These are phyloP conservation scores for Spilogale gracilis DNA, from an alignment of 2,113 vertebrate species.

Conservation along the genomic window DNA sequence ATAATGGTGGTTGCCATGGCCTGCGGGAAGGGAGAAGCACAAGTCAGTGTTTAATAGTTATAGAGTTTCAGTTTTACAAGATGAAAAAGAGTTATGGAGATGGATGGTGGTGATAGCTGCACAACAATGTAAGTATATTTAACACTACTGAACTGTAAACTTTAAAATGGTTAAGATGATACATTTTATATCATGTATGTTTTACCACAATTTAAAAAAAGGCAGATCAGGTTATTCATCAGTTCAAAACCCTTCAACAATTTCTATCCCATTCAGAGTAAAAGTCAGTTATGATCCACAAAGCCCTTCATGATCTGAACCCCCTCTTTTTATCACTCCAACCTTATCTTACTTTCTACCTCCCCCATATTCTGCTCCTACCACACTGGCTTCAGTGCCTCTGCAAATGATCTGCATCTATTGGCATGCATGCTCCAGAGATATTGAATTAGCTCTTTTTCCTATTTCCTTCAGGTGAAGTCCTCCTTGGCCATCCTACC, in stretches of 20 bases:
- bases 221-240: not conserved
- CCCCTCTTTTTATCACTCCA: not conserved
- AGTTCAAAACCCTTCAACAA: not conserved
- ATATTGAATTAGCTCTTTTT: not conserved
- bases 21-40: not conserved
- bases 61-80: not conserved
- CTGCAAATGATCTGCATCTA: not conserved
- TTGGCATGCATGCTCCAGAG: not conserved
- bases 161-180: not conserved
- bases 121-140: not conserved
- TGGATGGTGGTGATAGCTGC: not conserved
- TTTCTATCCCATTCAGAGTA: not conserved
- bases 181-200: not conserved
- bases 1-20: not conserved
- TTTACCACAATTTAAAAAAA: not conserved
- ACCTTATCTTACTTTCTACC: not conserved
- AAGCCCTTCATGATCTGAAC: not conserved
- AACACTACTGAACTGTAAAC: not conserved
- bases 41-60: not conserved
- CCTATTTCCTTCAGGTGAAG: not conserved
- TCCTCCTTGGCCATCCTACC: not conserved
- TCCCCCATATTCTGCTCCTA: not conserved
- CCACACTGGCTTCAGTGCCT: not conserved
- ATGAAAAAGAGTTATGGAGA: not conserved
- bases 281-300: slow-evolving; percentile 20